Evolutionary conservation across 2,888 invertebrate genomes (phyloP).

Genomic region (Caenorhabditis panamensis): DNA sequence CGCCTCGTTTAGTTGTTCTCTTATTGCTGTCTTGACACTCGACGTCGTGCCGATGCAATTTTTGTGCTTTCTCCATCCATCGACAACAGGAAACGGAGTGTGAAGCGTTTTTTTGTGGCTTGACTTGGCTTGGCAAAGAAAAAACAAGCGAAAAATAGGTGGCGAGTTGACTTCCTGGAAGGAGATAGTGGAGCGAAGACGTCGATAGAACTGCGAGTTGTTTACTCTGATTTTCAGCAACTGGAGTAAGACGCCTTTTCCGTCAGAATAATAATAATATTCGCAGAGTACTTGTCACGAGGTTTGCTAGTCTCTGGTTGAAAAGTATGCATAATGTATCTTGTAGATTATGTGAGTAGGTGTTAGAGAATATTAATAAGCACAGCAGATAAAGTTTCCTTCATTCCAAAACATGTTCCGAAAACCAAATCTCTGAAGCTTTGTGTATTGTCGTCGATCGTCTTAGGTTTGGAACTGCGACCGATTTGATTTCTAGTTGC

Average conservation of each 20-base stretch:
- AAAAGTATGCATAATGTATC: too few species aligned
- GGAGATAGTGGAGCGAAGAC: constrained; percentile 6
- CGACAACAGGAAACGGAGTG: constrained; percentile 16
- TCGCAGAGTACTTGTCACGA: not conserved
- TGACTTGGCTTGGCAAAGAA: constrained; percentile 8
- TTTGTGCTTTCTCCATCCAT: constrained; percentile 10
- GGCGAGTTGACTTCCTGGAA: constrained; percentile 49
- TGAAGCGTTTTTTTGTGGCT: constrained; percentile 31
- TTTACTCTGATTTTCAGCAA: constrained; percentile 53
- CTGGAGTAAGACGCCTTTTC: not conserved
- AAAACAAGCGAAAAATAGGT: constrained; percentile 53
- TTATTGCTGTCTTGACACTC: constrained; percentile 32
- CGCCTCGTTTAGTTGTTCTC: not conserved
- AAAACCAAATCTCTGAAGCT: too few species aligned
- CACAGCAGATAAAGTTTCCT: too few species aligned
- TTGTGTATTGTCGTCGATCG: too few species aligned
- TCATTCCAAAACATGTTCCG: too few species aligned
- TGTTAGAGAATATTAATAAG: too few species aligned
- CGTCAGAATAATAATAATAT: not conserved
- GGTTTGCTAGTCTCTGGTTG: not conserved
- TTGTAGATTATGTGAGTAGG: too few species aligned
- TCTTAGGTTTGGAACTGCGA: too few species aligned
- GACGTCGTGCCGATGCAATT: constrained; percentile 32
- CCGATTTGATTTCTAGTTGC: too few species aligned
- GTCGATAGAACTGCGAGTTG: constrained; percentile 35